Percentiles rank a stretch among this genome's conserved stretches.
Evolutionary conservation across 2,797 vertebrate genomes (phyloP).

Genomic region (Kryptolebias ocellatus): DNA sequence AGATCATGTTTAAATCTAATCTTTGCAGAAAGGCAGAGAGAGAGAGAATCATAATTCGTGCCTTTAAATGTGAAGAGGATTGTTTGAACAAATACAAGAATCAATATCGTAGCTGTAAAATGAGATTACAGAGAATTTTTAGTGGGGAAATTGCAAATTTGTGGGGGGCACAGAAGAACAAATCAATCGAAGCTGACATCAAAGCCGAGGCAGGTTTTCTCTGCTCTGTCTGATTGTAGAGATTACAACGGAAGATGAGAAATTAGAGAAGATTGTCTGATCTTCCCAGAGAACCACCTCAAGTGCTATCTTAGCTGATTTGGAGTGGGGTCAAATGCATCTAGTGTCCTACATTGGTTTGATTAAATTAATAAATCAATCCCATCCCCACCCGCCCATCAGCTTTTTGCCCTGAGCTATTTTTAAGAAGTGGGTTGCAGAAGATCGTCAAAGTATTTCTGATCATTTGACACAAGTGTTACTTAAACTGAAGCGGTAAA

Average conservation of each 20-base stretch:
- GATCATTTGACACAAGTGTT: constrained; percentile 50
- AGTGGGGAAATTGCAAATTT: constrained; percentile 45
- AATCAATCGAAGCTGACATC: constrained; percentile 67
- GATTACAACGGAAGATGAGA: constrained; percentile 77
- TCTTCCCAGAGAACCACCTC: constrained; percentile 73
- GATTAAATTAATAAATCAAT: constrained; percentile 86
- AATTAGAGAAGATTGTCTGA: constrained; percentile 74
- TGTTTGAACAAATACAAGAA: constrained; percentile 62
- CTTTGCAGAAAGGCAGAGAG: background rate
- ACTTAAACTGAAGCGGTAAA: constrained; percentile 30
- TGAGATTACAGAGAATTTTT: constrained; percentile 53
- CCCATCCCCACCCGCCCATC: constrained; percentile 59
- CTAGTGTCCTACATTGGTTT: constrained; percentile 73
- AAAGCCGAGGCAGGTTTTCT: constrained; percentile 54
- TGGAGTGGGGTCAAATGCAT: constrained; percentile 71
- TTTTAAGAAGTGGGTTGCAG: constrained; percentile 79
- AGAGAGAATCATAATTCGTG: constrained; percentile 18
- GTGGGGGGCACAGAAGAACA: constrained; percentile 31
- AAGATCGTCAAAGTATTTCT: constrained; percentile 69
- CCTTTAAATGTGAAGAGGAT: constrained; percentile 23
- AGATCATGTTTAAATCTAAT: constrained; percentile 48
- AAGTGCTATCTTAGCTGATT: constrained; percentile 70
- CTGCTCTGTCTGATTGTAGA: constrained; percentile 75
- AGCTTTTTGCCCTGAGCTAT: constrained; percentile 66
- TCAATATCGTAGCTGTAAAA: constrained; percentile 61